Evolutionary conservation across 2,113 vertebrate species (phyloP).

Genomic region (Ibidorhyncha struthersii): DNA sequence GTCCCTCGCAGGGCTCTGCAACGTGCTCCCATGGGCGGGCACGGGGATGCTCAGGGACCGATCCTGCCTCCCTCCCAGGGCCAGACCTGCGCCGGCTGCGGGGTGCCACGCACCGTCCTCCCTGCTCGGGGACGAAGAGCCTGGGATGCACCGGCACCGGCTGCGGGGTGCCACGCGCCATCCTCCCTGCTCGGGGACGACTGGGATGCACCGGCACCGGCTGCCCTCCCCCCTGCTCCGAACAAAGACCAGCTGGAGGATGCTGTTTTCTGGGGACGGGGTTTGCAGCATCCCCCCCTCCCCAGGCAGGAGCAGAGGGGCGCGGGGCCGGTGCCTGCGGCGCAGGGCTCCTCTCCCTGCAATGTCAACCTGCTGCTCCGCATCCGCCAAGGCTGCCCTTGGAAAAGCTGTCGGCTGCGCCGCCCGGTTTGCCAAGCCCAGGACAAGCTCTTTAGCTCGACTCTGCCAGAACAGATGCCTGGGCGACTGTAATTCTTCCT

Average conservation of each 20-base stretch:
- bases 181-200: background rate
- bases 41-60: background rate
- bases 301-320: background rate
- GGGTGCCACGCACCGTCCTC: background rate
- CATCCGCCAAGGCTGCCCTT: conserved; percentile 61
- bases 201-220: background rate
- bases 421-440: conserved; percentile 52
- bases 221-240: rapidly evolving
- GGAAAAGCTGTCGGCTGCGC: conserved; percentile 56
- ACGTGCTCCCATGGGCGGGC: background rate
- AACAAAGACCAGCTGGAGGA: background rate
- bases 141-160: background rate
- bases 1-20: background rate
- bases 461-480: conserved; percentile 64
- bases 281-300: background rate
- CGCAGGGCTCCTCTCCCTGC: conserved; percentile 14
- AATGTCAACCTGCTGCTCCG: conserved; percentile 58
- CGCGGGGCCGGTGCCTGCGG: background rate
- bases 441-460: conserved; percentile 54
- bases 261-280: background rate
- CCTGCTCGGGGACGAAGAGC: background rate
- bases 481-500: conserved; percentile 51
- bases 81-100: background rate
- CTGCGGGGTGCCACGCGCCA: rapidly evolving
- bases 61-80: background rate